Base-by-base conservation (phyloP, 2,888 invertebrate species). In the Melitaea athalia region DNA sequence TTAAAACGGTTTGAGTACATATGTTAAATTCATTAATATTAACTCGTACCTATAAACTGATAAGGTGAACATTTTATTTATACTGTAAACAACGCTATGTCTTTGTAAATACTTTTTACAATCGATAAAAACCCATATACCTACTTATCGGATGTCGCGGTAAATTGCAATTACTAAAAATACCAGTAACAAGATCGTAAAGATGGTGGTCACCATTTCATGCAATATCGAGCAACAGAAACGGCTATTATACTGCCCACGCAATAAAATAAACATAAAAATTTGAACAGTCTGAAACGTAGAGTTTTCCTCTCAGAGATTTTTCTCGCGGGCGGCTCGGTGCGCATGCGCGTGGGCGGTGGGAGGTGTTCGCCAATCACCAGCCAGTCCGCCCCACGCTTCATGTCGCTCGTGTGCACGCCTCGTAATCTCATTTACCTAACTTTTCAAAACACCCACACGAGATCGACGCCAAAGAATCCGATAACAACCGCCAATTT, bases 311-410 rank as follows among this genome's bases (percentile, higher is more conserved):
- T 79, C 81, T 79, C 76, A 73, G 73, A 85, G 87, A 89, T 89
- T 91, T 89, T 89, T 89, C 89, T 87, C 82, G 81, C 78, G 80
- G 77, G 79, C 76, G 75, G 85, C 79, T 82, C 79, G 74, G 65
- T 70, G 81, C 79, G 82, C 81, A 89, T 91, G 92, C 92, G 92
- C 92, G 90, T 85, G 88, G 93, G 89, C 92, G 93, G 88, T 89
- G 91, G 93, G 90, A 92, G 93, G 93, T 89, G 91, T 85, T 88
- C 91, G 92, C 93, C 93, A 93, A 92, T 89, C 84, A 83, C 76
- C 79, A 81, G 82, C 83, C 80, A 77, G 87, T 88, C 92, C 90
- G 91, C 89, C 87, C 91, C 86, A 81, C 85, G 81, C 80, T 81
- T 75, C 81, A 81, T 83, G 83, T 82, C 53, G 61, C 81, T 79